Conservation (phyloP, 2,888 invertebrate species). For the Kuschelorhynchus macadamiae region DNA sequence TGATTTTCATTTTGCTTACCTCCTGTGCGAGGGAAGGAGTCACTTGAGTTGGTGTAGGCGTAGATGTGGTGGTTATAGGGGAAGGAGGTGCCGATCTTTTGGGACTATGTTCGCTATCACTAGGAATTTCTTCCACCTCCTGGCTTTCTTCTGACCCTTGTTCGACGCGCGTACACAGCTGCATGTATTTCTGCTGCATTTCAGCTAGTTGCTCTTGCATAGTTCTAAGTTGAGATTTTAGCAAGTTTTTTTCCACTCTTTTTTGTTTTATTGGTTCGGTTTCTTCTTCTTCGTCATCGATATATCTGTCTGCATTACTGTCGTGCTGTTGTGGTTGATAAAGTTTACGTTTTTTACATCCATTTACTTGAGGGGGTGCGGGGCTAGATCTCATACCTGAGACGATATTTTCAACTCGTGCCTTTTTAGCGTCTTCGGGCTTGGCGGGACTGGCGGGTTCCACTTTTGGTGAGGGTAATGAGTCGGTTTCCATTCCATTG, state of each 20-base stretch:
- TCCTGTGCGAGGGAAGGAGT: conserved; percentile 61
- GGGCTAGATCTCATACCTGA: conserved; percentile 93
- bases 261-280: conserved; percentile 86
- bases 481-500: conserved; percentile 75
- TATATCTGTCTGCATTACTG: conserved; percentile 76
- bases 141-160: conserved; percentile 83
- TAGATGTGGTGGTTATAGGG: conserved; percentile 70
- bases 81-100: conserved; percentile 72
- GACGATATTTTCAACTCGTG: conserved; percentile 95
- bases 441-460: conserved; percentile 74
- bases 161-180: conserved; percentile 88
- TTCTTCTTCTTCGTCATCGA: conserved; percentile 81
- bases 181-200: conserved; percentile 93
- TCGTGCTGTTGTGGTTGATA: conserved; percentile 97
- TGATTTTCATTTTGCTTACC: conserved; percentile 68
- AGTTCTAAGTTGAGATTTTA: conserved; percentile 87
- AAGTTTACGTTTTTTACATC: conserved; percentile 95
- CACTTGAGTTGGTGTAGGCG: conserved; percentile 66
- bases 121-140: conserved; percentile 81
- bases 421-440: conserved; percentile 85
- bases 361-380: conserved; percentile 86
- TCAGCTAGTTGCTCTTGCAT: conserved; percentile 92
- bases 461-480: conserved; percentile 73
- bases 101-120: conserved; percentile 76
- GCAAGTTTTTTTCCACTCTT: conserved; percentile 87